A percentile compares a stretch with the other conserved stretches of the same genome.
Evolutionary conservation across 1,140 invertebrate genomes (phyloP).

Genomic region (Agrilus planipennis): DNA sequence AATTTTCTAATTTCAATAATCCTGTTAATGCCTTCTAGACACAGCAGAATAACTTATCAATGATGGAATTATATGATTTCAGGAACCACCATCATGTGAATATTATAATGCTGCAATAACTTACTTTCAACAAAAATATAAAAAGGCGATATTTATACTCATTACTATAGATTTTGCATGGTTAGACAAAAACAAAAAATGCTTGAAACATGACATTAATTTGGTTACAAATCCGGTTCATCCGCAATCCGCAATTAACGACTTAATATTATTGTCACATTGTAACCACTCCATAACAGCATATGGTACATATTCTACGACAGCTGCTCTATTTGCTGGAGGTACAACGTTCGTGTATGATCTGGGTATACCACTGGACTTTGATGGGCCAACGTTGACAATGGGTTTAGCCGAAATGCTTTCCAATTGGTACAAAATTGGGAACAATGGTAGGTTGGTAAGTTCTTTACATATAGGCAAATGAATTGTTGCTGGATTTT

Average conservation of each 20-base stretch:
- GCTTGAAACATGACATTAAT: not conserved
- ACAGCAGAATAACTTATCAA: not conserved
- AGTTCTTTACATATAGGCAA: too few relatives aligned
- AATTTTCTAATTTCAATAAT: too few relatives aligned
- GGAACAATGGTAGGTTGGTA: too few relatives aligned
- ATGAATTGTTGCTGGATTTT: too few relatives aligned
- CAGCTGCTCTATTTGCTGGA: conserved; percentile 5
- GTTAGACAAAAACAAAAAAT: not conserved
- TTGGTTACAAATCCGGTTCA: not conserved
- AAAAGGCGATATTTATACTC: conserved; percentile 1
- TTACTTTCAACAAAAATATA: not conserved
- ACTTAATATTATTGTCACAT: conserved; percentile 6
- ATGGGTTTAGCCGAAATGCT: not conserved
- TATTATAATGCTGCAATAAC: not conserved
- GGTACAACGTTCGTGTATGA: conserved; percentile 8
- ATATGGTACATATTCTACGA: conserved; percentile 7
- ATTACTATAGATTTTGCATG: conserved; percentile 1
- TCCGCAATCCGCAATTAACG: not conserved
- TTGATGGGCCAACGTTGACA: conserved; percentile 5
- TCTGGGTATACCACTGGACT: conserved; percentile 5
- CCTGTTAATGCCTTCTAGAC: too few relatives aligned
- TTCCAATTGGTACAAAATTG: conserved; percentile 1
- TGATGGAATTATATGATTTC: not conserved
- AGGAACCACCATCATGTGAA: not conserved
- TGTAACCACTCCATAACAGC: conserved; percentile 10